Base-by-base conservation (phyloP, 2,113 vertebrate species). In the Scophthalmus maximus region DNA sequence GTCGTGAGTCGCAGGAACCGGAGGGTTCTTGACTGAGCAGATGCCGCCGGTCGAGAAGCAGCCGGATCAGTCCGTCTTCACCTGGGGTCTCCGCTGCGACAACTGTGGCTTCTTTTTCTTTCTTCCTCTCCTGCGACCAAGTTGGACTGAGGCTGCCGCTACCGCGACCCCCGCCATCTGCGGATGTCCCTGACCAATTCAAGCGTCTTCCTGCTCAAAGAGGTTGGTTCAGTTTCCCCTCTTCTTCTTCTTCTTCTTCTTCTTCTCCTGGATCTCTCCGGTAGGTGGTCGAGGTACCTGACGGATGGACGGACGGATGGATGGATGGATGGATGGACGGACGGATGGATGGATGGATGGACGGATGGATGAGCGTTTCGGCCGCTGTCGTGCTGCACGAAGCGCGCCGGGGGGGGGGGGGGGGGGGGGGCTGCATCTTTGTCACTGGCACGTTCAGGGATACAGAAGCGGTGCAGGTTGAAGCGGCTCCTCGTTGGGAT, bases 101-200 rank as follows among this genome's bases (percentile, higher is more conserved):
- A 67, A 51, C 55, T 52, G 58, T 61, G 49, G 40, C 47, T 63
- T 25, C 27, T 55, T 67, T 64, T 36, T 23, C 47, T 1, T 9
- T 14, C 3, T 22, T 25, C 4, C 17, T 7, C 36, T 4, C 20
- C 6, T 17, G 11, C 6, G 49, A 18, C 42, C 29, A 78, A 87
- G 55, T 81, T 86, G 78, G 69, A 15, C n/a, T n/a, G n/a, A n/a
- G n/a, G 57, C 70, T 62, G 42, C 61, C 30, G 38, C 69, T 83
- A 81, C 76, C 46, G 74, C 76, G 58, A 78, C 44, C 62, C 57
- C 59, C n/a, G 76, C 64, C 40, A 1, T 34, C 81, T 62, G 74
- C 88, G 89, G 88, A 93, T 95, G 93, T 94, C 92, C 84, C 87
- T 92, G 76, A 93, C 85, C 77, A 94, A 93, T 84, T 94, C 90